A percentile compares a stretch with the other conserved stretches of the same genome.
Conservation (phyloP, 2,888 invertebrate species). For the Andrena trimmerana region DNA sequence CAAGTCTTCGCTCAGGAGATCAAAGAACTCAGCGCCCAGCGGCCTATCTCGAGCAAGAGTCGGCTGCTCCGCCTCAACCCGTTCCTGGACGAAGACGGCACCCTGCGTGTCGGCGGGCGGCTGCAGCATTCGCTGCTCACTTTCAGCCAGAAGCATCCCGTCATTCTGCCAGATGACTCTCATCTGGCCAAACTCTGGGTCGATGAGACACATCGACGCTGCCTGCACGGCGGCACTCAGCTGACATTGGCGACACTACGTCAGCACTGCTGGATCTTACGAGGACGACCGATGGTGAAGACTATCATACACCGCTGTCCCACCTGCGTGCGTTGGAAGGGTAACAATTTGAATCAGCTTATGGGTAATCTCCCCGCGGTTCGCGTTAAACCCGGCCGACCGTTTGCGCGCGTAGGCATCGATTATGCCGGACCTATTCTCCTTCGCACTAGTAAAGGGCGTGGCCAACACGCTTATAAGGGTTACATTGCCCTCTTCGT, state of each 20-base stretch:
- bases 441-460: background rate
- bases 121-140: fast-evolving
- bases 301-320: background rate
- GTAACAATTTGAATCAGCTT: background rate
- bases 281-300: background rate
- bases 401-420: background rate
- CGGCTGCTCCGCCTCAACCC: fast-evolving
- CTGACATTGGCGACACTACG: background rate
- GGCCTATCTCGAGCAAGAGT: fast-evolving
- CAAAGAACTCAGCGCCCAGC: fast-evolving
- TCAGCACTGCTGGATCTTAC: background rate
- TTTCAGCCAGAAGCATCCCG: background rate
- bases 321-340: background rate
- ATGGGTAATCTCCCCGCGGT: background rate
- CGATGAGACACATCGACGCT: background rate
- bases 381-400: background rate
- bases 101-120: background rate
- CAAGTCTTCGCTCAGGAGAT: too few species aligned
- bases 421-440: background rate
- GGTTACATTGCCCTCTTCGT: background rate
- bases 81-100: background rate
- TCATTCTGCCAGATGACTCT: background rate
- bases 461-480: background rate
- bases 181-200: background rate
- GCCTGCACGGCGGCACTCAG: background rate